Conservation (phyloP, 2,797 vertebrate species). For the Etheostoma nigrum region DNA sequence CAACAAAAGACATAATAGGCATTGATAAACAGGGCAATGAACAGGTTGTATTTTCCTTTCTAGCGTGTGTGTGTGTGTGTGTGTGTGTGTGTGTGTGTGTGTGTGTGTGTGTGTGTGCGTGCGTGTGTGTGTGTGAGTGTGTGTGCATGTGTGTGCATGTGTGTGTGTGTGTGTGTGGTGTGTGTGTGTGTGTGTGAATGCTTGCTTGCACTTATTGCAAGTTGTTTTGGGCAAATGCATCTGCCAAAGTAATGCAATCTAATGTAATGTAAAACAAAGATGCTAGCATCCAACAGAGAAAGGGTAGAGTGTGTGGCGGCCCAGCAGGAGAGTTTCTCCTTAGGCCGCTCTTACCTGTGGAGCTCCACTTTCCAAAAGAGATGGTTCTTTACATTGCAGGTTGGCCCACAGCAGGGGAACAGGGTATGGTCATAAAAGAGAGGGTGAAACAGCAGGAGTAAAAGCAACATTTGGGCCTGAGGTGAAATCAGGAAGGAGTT, state of each 20-base stretch:
- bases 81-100: too few relatives aligned
- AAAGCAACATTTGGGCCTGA: slow-evolving; percentile 62
- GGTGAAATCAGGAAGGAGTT: slow-evolving; percentile 56
- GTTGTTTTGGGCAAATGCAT: neutral
- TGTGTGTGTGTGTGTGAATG: too few relatives aligned
- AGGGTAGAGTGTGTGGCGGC: slow-evolving; percentile 57
- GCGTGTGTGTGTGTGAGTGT: too few relatives aligned
- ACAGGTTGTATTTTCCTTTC: slow-evolving; percentile 56
- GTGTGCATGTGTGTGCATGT: too few relatives aligned
- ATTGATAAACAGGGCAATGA: slow-evolving; percentile 75
- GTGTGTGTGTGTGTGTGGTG: too few relatives aligned
- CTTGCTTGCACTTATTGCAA: neutral
- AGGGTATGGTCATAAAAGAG: slow-evolving; percentile 64
- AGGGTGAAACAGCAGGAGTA: slow-evolving; percentile 72
- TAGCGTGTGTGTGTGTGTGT: slow-evolving; percentile 14
- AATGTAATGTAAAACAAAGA: slow-evolving; percentile 35
- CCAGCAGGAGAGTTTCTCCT: slow-evolving; percentile 75
- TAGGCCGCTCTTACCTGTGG: slow-evolving; percentile 67
- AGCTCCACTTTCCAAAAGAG: slow-evolving; percentile 57
- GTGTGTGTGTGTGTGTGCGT: too few relatives aligned
- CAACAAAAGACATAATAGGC: slow-evolving; percentile 65
- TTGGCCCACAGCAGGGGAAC: slow-evolving; percentile 60
- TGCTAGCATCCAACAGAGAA: slow-evolving; percentile 50
- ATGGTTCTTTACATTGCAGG: slow-evolving; percentile 62
- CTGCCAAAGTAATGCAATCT: neutral